Conservation (phyloP, 2,888 invertebrate species). For the Barypeithes pellucidus region DNA sequence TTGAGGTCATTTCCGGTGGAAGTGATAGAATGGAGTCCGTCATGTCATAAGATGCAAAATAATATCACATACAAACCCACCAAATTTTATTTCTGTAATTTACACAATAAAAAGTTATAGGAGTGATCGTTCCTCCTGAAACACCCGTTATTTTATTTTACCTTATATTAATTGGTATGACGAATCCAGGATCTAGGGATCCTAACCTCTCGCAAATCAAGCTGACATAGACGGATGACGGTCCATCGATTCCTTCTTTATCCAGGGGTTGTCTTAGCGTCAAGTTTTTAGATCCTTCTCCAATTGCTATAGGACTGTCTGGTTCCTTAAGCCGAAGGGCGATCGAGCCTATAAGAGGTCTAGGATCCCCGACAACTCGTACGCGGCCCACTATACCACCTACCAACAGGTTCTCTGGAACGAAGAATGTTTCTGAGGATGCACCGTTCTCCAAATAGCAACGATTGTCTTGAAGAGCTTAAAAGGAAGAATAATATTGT, state of each 20-base stretch:
- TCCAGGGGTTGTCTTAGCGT: slow-evolving; percentile 85
- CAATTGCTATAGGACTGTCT: slow-evolving; percentile 85
- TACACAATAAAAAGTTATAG: too few relatives aligned
- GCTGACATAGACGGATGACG: slow-evolving; percentile 89
- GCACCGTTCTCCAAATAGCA: slow-evolving; percentile 93
- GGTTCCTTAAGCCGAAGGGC: slow-evolving; percentile 84
- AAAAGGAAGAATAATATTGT: slow-evolving; percentile 33
- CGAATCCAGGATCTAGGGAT: slow-evolving; percentile 78
- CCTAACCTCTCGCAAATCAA: slow-evolving; percentile 86
- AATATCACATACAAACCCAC: too few relatives aligned
- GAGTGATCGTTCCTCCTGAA: too few relatives aligned
- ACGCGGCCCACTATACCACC: slow-evolving; percentile 86
- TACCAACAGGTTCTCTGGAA: slow-evolving; percentile 87
- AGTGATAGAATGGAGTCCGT: too few relatives aligned
- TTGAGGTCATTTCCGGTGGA: too few relatives aligned
- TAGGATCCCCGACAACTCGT: slow-evolving; percentile 87
- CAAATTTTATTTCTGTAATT: too few relatives aligned
- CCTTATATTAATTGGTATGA: slow-evolving; percentile 86
- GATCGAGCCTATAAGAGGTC: slow-evolving; percentile 81
- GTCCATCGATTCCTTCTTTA: slow-evolving; percentile 88
- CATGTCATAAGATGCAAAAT: too few relatives aligned
- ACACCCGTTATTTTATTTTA: slow-evolving; percentile 28
- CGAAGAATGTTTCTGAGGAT: slow-evolving; percentile 92
- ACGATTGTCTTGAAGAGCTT: slow-evolving; percentile 86
- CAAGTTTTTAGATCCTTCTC: slow-evolving; percentile 85